A percentile compares a stretch with the other conserved stretches of the same genome.
These are phyloP conservation scores for Platichthys flesus DNA, from an alignment of 2,113 vertebrate species.

Conservation along the genomic window DNA sequence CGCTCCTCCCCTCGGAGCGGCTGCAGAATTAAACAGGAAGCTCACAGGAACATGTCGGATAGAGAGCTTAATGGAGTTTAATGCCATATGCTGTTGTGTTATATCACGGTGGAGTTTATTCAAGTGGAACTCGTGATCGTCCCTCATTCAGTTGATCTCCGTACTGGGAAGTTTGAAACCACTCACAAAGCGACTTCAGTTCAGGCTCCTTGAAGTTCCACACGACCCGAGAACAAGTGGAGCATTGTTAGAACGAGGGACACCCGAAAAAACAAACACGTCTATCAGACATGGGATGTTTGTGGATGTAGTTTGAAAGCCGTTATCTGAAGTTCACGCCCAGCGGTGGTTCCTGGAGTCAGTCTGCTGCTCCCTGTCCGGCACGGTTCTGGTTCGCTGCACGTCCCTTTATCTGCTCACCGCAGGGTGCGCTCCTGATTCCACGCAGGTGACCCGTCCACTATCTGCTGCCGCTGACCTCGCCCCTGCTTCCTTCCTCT, in stretches of 20 bases:
- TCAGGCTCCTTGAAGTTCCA: not conserved
- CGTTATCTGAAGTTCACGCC: conserved; percentile 54
- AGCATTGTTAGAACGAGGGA: conserved; percentile 54
- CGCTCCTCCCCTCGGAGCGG: conserved; percentile 58
- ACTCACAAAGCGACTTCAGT: too few relatives aligned
- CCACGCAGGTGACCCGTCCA: conserved; percentile 74
- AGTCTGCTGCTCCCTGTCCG: conserved; percentile 52
- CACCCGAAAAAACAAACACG: not conserved
- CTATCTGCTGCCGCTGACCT: conserved; percentile 69
- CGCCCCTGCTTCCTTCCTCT: conserved; percentile 70
- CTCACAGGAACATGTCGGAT: not conserved
- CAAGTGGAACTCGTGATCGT: not conserved
- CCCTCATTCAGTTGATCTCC: not conserved
- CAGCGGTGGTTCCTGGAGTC: conserved; percentile 26
- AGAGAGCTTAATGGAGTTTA: not conserved
- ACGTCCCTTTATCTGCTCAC: conserved; percentile 67
- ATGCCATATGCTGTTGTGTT: not conserved
- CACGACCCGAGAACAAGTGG: conserved; percentile 62
- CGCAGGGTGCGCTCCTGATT: conserved; percentile 69
- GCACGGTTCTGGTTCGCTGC: conserved; percentile 77
- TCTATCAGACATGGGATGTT: conserved; percentile 54
- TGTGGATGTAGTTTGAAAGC: conserved; percentile 64
- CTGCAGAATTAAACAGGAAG: conserved; percentile 35
- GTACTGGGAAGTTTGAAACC: too few relatives aligned
- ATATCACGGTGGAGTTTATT: not conserved